phyloP scores from a whole-genome alignment of 2,113 vertebrate species.

The Tichodroma muraria region DNA sequence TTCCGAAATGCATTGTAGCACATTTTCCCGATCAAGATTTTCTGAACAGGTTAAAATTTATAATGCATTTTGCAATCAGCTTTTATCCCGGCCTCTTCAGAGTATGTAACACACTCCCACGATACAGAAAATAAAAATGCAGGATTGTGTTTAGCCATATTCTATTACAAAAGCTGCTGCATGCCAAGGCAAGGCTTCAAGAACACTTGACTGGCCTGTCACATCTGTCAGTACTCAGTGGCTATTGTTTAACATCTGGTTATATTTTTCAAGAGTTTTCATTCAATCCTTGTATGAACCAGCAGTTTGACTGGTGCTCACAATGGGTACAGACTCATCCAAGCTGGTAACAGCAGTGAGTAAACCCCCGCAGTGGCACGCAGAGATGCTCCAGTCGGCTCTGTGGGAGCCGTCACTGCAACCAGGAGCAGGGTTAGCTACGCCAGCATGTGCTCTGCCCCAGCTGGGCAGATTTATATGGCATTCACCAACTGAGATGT shows the following conservation, averaged over 20 bases:
- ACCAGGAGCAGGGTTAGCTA: not conserved
- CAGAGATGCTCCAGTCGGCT: not conserved
- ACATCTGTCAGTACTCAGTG: conserved; percentile 24
- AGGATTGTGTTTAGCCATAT: not conserved
- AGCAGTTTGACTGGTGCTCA: not conserved
- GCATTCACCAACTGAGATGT: not conserved
- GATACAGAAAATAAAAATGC: not conserved
- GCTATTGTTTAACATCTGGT: not conserved
- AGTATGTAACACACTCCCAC: not conserved
- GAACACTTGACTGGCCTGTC: not conserved
- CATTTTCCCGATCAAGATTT: not conserved
- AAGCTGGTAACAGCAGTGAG: not conserved
- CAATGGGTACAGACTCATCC: not conserved
- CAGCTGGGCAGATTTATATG: not conserved
- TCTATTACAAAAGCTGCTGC: not conserved
- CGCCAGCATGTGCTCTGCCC: not conserved
- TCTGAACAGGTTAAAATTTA: not conserved
- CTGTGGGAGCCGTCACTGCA: not conserved
- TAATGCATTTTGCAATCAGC: not conserved
- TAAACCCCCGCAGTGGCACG: not conserved
- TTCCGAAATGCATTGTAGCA: not conserved
- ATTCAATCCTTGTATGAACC: not conserved
- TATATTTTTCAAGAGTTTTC: not conserved
- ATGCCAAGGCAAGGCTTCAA: not conserved
- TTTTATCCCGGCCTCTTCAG: not conserved